Evolutionary conservation across 2,113 vertebrate genomes (phyloP).

Genomic region (Bungarus multicinctus): DNA sequence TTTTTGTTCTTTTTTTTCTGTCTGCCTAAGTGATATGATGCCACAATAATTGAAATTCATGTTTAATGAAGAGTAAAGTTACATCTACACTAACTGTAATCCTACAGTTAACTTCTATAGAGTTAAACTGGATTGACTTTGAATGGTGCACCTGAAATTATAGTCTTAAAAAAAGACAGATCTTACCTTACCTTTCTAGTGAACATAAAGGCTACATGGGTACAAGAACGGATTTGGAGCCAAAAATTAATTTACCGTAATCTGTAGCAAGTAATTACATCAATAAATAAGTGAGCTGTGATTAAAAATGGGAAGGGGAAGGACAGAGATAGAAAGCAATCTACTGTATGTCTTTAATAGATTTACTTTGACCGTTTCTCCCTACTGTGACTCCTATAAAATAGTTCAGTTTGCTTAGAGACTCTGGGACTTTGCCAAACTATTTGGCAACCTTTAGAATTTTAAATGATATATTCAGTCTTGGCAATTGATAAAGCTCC

Average conservation of each 20-base stretch:
- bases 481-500: conserved; percentile 39
- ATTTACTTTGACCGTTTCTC: conserved; percentile 26
- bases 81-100: neutral
- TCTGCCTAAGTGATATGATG: neutral
- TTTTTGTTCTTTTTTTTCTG: neutral
- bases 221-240: neutral
- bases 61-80: neutral
- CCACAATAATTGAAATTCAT: neutral
- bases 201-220: neutral
- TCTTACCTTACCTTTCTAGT: neutral
- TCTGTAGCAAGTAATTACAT: neutral
- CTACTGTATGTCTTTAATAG: conserved; percentile 28
- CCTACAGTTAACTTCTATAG: neutral
- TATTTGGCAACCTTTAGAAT: conserved; percentile 34
- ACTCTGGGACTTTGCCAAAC: conserved; percentile 39
- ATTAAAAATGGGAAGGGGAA: neutral
- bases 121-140: neutral
- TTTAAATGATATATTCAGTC: conserved; percentile 29
- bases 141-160: neutral
- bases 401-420: conserved; percentile 36
- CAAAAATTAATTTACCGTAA: conserved; percentile 9
- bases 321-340: conserved; percentile 6
- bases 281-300: conserved; percentile 1
- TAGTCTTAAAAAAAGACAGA: neutral
- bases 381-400: conserved; percentile 13